Evolutionary conservation across 1,140 invertebrate species (phyloP).

Genomic region (Rhyacophila brunnea): DNA sequence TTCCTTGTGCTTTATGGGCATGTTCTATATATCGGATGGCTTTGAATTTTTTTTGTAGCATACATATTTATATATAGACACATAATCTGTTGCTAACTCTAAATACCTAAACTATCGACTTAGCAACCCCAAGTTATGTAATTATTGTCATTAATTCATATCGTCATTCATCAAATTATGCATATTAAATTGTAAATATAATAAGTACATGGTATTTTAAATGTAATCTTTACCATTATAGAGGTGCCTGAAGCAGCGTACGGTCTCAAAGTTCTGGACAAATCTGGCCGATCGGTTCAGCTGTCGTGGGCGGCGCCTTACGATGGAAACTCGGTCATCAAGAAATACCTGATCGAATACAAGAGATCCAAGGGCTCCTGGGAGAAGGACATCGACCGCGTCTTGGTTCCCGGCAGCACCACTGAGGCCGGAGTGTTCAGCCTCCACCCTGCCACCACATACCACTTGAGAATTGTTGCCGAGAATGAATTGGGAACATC

Average conservation of each 20-base stretch:
- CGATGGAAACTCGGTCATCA: constrained; percentile 93
- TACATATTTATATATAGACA: too few species aligned
- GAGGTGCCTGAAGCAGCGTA: constrained; percentile 92
- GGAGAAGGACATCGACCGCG: constrained; percentile 81
- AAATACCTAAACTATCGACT: too few species aligned
- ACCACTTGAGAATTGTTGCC: constrained; percentile 89
- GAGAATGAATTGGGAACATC: constrained; percentile 93
- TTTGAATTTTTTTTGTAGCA: too few species aligned
- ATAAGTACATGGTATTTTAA: too few species aligned
- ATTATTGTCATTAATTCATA: too few species aligned
- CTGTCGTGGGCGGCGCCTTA: constrained; percentile 92
- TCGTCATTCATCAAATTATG: too few species aligned
- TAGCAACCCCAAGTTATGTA: too few species aligned
- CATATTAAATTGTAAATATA: too few species aligned
- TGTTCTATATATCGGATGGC: too few species aligned
- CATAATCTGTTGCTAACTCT: too few species aligned
- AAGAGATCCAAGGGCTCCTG: constrained; percentile 85
- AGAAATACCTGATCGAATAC: constrained; percentile 89
- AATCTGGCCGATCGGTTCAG: constrained; percentile 86
- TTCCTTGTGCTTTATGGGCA: too few species aligned
- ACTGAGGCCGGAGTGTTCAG: constrained; percentile 86
- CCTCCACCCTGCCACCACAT: constrained; percentile 86
- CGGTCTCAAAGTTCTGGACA: constrained; percentile 86
- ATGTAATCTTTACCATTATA: too few species aligned
- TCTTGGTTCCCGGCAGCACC: constrained; percentile 80